Conservation (phyloP, 92 coral and sea anemone species). For the Actinernus sp. region DNA sequence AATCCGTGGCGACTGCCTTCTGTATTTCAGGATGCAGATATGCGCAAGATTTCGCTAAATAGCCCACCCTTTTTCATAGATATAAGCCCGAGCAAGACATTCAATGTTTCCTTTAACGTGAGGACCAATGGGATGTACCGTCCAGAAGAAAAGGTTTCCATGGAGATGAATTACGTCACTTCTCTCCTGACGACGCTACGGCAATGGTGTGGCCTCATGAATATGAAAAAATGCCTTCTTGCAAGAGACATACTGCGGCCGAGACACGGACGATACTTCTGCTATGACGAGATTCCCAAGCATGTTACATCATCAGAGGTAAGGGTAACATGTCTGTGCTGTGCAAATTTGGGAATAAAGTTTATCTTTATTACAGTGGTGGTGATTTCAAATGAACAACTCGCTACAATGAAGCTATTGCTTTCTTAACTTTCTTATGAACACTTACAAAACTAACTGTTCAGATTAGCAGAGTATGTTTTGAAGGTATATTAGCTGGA, state of each 20-base stretch:
- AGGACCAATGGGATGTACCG: slow-evolving; percentile 47
- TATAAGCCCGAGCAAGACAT: not conserved
- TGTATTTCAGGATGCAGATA: no score
- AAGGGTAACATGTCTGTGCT: no score
- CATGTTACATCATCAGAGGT: slow-evolving; percentile 28
- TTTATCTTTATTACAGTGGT: no score
- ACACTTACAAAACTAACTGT: no score
- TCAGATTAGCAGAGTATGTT: no score
- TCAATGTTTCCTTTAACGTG: slow-evolving; percentile 32
- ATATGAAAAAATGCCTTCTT: slow-evolving; percentile 61
- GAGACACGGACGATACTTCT: slow-evolving; percentile 60
- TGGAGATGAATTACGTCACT: slow-evolving; percentile 60
- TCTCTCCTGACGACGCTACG: slow-evolving; percentile 80
- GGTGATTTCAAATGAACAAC: no score
- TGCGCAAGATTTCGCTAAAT: no score
- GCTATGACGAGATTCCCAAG: slow-evolving; percentile 28
- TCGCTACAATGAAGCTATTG: no score
- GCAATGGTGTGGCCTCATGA: slow-evolving; percentile 86
- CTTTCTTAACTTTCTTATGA: no score
- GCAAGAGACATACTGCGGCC: slow-evolving; percentile 87
- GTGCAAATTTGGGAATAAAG: no score
- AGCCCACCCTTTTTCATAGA: not conserved
- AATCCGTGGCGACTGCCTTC: no score
- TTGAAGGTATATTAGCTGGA: no score
- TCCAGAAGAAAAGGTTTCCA: slow-evolving; percentile 34